Conservation (phyloP, 2,888 invertebrate species). For the Endotricha flammealis region DNA sequence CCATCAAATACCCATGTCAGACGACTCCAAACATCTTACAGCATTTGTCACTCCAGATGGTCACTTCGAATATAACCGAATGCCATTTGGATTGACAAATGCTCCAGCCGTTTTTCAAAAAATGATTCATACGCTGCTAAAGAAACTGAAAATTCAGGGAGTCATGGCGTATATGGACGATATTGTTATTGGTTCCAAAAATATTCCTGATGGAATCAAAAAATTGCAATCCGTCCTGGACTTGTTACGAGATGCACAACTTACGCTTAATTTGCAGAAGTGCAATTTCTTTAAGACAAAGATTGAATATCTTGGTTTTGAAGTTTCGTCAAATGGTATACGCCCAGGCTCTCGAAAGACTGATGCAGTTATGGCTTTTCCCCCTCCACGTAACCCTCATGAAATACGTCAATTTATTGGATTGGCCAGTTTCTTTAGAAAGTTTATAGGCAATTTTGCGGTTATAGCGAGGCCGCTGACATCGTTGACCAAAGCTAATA, state of each 20-base stretch:
- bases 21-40: too few relatives aligned
- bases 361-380: slow-evolving; percentile 10
- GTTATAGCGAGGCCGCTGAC: slow-evolving; percentile 5
- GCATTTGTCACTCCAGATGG: too few relatives aligned
- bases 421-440: slow-evolving; percentile 10
- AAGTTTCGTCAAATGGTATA: slow-evolving; percentile 4
- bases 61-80: too few relatives aligned
- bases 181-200: slow-evolving; percentile 10
- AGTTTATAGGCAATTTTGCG: slow-evolving; percentile 8
- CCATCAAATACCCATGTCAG: slow-evolving; percentile 34
- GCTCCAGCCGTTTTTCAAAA: too few relatives aligned
- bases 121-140: too few relatives aligned
- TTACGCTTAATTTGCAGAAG: slow-evolving; percentile 12
- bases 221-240: neutral
- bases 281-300: slow-evolving; percentile 13
- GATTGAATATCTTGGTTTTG: slow-evolving; percentile 10
- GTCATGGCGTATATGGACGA: slow-evolving; percentile 16
- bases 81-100: too few relatives aligned
- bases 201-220: slow-evolving; percentile 7
- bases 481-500: neutral
- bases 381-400: slow-evolving; percentile 7
- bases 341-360: slow-evolving; percentile 7
- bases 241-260: slow-evolving; percentile 4
- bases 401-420: slow-evolving; percentile 11
- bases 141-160: slow-evolving; percentile 4